Evolutionary conservation across 2,113 vertebrate genomes (phyloP).

Genomic region (Misgurnus anguillicaudatus): DNA sequence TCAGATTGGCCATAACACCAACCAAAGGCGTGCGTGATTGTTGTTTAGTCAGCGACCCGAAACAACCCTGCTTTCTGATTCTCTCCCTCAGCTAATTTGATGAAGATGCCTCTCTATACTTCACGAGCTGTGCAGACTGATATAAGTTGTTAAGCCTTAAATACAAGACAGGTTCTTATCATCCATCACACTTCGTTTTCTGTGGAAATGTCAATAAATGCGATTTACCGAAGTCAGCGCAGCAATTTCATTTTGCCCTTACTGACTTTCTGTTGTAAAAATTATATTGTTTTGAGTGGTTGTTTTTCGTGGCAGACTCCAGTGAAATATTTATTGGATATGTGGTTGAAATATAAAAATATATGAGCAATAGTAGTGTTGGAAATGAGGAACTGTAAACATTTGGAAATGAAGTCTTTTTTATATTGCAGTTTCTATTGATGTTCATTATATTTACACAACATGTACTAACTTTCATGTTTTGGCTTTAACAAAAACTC

Average conservation of each 20-base stretch:
- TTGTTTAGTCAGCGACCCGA: constrained; percentile 3
- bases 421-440: neutral
- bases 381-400: neutral
- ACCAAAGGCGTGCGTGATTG: constrained; percentile 31
- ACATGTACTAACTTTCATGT: too few relatives aligned
- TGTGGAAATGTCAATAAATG: constrained; percentile 48
- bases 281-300: constrained; percentile 27
- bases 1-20: constrained; percentile 24
- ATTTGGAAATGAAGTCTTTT: neutral
- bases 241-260: constrained; percentile 36
- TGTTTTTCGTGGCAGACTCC: constrained; percentile 21
- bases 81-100: constrained; percentile 39
- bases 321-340: neutral
- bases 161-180: constrained; percentile 41
- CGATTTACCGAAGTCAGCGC: constrained; percentile 37
- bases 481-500: too few relatives aligned
- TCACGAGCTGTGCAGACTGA: constrained; percentile 34
- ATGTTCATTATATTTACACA: too few relatives aligned
- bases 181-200: constrained; percentile 29
- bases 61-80: constrained; percentile 27
- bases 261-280: constrained; percentile 38
- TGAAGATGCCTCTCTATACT: constrained; percentile 30
- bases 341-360: neutral
- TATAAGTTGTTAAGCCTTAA: constrained; percentile 18
- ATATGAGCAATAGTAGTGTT: neutral